These are phyloP conservation scores for Channallabes apus DNA, from an alignment of 2,797 vertebrate genomes.

Conservation along the genomic window DNA sequence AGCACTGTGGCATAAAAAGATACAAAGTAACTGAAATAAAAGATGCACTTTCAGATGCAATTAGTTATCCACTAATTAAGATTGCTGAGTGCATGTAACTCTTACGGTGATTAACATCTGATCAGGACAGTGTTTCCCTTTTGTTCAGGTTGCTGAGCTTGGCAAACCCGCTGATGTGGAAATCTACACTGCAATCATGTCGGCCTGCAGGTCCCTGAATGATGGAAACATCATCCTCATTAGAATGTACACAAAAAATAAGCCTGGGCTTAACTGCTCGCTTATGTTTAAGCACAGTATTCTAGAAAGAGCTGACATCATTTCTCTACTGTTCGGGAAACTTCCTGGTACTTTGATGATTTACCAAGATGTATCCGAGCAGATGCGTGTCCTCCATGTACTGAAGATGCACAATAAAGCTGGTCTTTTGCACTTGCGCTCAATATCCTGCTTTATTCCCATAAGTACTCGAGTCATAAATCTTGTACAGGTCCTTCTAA, in stretches of 20 bases:
- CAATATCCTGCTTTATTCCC: not conserved
- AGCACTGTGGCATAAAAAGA: not conserved
- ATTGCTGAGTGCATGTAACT: slow-evolving; percentile 22
- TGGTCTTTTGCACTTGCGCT: slow-evolving; percentile 21
- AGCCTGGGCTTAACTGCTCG: not conserved
- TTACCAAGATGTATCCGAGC: slow-evolving; percentile 23
- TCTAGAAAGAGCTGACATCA: not conserved
- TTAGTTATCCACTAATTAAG: slow-evolving; percentile 12
- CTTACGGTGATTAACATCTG: slow-evolving; percentile 47
- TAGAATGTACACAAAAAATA: slow-evolving; percentile 25
- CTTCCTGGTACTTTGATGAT: slow-evolving; percentile 9
- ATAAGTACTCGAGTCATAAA: slow-evolving; percentile 17
- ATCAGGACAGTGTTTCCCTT: slow-evolving; percentile 32
- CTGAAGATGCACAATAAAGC: slow-evolving; percentile 25
- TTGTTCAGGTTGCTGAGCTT: slow-evolving; percentile 33
- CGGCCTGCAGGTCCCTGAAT: slow-evolving; percentile 22
- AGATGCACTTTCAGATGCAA: not conserved
- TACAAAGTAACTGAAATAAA: not conserved
- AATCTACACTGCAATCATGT: slow-evolving; percentile 39
- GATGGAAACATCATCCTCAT: slow-evolving; percentile 24
- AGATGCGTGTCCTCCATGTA: slow-evolving; percentile 41
- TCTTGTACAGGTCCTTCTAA: no score
- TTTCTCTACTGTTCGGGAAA: not conserved
- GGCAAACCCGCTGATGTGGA: slow-evolving; percentile 35
- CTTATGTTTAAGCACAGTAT: not conserved